Conservation (phyloP, 2,113 vertebrate genomes). For the Orycteropus afer region DNA sequence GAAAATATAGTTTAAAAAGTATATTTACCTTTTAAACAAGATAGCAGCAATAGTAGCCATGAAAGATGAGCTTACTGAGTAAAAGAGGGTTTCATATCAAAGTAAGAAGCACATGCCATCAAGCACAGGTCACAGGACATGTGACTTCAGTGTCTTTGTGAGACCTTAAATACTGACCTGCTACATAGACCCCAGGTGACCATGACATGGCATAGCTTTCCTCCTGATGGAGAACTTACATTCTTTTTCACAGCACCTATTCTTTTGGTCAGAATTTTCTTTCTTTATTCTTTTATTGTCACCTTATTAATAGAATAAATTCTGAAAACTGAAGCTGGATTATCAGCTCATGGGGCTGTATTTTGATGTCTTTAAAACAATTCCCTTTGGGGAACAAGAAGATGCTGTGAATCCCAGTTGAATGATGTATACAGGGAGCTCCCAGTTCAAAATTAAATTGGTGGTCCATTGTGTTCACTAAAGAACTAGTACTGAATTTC, state of each 20-base stretch:
- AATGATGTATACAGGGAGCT: background rate
- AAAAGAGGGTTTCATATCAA: background rate
- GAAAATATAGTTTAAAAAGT: background rate
- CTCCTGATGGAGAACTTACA: background rate
- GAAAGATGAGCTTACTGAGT: rapidly evolving
- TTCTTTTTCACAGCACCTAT: background rate
- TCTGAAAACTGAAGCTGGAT: background rate
- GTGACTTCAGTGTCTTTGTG: background rate
- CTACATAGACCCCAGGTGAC: background rate
- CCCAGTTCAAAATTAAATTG: no score
- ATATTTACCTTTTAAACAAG: background rate
- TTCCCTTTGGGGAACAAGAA: background rate
- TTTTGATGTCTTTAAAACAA: rapidly evolving
- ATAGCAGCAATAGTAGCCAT: rapidly evolving
- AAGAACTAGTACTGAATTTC: background rate
- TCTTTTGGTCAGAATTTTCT: background rate
- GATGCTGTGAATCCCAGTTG: background rate
- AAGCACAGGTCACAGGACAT: background rate
- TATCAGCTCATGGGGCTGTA: background rate
- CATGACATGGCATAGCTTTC: rapidly evolving
- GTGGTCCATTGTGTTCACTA: rapidly evolving
- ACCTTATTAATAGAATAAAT: background rate
- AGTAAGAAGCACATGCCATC: rapidly evolving
- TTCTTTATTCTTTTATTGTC: background rate
- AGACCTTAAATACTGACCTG: no score